Base-by-base conservation (phyloP, 2,113 vertebrate species). In the Melospiza melodia region DNA sequence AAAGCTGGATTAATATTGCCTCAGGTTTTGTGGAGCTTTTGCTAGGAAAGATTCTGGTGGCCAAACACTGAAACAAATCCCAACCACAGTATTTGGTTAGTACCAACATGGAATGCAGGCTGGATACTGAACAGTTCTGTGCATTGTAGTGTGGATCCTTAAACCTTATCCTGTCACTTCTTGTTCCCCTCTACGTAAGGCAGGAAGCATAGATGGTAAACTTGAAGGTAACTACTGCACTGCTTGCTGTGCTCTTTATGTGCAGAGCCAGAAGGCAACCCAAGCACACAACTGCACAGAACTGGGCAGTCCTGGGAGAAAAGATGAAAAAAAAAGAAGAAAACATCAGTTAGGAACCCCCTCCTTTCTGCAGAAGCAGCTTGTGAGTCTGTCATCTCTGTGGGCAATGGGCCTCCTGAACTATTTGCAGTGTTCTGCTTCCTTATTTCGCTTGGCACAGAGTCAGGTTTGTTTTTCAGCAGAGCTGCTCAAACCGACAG, bases 361-460 rank as follows among this genome's bases (percentile, higher is more conserved):
- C 58, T 59, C 65, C 61, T 24, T 54, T 55, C 83, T 68, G 72
- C 0, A 87, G 69, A 71, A 85, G 87, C 49, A 91, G 79, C 49
- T 35, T 66, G 63, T 23, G 65, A 91, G 83, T n/a, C 93, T 91
- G 82, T 92, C 91, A 84, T 83, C 87, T 76, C 85, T 88, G 90
- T 2, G 57, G 83, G 95, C 93, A 87, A 52, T 0, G 0, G 87
- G 89, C 93, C 92, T 90, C 94, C 77, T 39, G 58, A 95, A 67
- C 93, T 83, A 74, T 63, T 71, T 19, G 30, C 96, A 86, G 86
- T 10, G 71, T 41, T 97, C 85, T 74, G 76, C 90, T 94, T 96
- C 96, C 96, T 84, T 96, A 93, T 95, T 97, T 95, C 88, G 1
- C 79, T 96, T 97, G 97, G 96, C 97, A 83, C 55, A 41, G 39